Evolutionary conservation across 2,113 vertebrate species (phyloP).

Genomic region (Rhinichthys klamathensis): DNA sequence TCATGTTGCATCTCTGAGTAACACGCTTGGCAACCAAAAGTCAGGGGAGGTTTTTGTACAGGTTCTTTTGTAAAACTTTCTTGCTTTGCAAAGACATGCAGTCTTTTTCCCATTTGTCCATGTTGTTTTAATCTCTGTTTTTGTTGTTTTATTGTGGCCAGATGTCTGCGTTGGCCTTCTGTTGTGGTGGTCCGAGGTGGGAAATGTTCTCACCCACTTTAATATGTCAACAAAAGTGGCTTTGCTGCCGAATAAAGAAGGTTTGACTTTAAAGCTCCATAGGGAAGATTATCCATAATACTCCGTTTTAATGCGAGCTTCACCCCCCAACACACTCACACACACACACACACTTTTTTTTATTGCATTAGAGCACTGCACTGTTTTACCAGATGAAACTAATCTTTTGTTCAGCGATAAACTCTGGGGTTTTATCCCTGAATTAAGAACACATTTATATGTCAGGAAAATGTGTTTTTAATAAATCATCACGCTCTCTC

Average conservation of each 20-base stretch:
- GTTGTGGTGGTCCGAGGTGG: conserved; percentile 60
- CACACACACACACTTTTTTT: conserved; percentile 55
- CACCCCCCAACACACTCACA: conserved; percentile 13
- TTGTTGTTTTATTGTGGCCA: conserved; percentile 49
- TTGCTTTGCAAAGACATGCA: not conserved
- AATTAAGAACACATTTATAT: conserved; percentile 78
- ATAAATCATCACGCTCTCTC: conserved; percentile 67
- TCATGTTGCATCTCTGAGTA: conserved; percentile 20
- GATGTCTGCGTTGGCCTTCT: conserved; percentile 46
- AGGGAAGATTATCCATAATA: conserved; percentile 74
- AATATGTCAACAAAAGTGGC: conserved; percentile 69
- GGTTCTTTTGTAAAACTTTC: not conserved
- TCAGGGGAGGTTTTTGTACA: too few species aligned
- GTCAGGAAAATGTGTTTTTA: conserved; percentile 73
- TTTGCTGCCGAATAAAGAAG: conserved; percentile 64
- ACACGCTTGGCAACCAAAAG: not conserved
- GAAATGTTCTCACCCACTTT: conserved; percentile 65
- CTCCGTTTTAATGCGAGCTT: conserved; percentile 41
- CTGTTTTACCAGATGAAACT: conserved; percentile 73
- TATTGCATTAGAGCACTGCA: conserved; percentile 69
- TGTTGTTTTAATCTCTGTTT: not conserved
- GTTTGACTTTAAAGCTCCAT: conserved; percentile 69
- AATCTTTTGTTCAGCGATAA: conserved; percentile 79
- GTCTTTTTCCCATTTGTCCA: not conserved
- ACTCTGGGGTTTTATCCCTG: conserved; percentile 64